A percentile compares a stretch with the other conserved stretches of the same genome.
These are phyloP conservation scores for Trichomalopsis sarcophagae DNA, from an alignment of 1,140 invertebrate species.

Conservation along the genomic window DNA sequence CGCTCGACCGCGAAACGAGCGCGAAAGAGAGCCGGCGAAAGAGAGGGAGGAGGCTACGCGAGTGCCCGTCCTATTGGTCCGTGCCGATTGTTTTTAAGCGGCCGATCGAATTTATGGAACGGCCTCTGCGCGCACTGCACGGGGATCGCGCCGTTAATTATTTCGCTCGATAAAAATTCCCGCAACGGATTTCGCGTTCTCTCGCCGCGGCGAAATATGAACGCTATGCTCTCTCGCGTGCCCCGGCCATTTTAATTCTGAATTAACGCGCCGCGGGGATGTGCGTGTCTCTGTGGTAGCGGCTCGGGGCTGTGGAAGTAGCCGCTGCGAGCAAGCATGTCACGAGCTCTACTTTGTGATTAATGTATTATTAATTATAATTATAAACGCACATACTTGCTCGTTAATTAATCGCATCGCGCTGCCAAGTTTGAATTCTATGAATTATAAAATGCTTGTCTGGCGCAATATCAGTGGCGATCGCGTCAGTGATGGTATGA, in stretches of 20 bases:
- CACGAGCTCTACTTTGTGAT: neutral
- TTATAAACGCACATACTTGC: conserved; percentile 10
- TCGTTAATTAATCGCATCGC: conserved; percentile 31
- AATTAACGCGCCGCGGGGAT: neutral
- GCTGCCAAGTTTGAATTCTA: neutral
- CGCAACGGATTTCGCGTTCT: conserved; percentile 16
- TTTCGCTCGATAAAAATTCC: conserved; percentile 50
- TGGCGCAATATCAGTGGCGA: neutral
- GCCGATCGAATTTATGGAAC: conserved; percentile 46
- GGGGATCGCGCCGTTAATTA: conserved; percentile 53
- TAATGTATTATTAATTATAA: conserved; percentile 39
- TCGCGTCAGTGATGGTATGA: neutral
- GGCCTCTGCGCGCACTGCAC: neutral
- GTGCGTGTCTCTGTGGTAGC: neutral
- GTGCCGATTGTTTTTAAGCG: conserved; percentile 52
- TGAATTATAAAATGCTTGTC: conserved; percentile 24
- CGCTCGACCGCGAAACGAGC: neutral
- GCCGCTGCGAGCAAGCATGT: neutral
- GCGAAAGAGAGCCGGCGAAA: neutral
- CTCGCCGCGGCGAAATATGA: neutral
- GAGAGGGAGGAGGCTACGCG: neutral
- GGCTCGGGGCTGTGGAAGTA: neutral
- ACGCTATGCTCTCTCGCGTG: neutral
- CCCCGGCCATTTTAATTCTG: conserved; percentile 21
- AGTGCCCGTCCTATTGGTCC: conserved; percentile 25